A percentile compares a stretch with the other conserved stretches of the same genome.
These are phyloP conservation scores for Spermophilus dauricus DNA, from an alignment of 2,113 vertebrate species.

Conservation along the genomic window DNA sequence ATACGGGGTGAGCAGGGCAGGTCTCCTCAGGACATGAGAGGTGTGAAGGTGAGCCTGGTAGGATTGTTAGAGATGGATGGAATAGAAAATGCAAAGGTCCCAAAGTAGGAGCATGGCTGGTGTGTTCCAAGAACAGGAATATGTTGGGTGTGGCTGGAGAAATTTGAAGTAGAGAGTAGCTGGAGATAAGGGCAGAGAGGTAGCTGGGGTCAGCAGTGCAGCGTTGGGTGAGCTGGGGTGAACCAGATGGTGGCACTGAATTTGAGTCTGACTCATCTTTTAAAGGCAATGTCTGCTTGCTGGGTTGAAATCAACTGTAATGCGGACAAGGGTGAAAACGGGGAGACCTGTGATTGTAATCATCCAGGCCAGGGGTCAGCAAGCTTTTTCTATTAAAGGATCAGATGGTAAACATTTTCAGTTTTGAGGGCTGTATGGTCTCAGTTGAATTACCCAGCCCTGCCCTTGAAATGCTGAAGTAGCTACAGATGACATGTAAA, in stretches of 20 bases:
- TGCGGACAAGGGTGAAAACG: neutral
- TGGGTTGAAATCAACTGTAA: neutral
- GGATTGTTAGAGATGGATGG: neutral
- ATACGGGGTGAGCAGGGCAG: neutral
- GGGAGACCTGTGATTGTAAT: neutral
- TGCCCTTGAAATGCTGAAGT: neutral
- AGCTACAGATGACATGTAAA: neutral
- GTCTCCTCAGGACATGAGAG: neutral
- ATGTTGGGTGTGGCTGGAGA: neutral
- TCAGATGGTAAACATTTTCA: neutral
- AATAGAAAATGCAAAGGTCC: neutral
- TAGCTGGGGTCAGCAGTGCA: neutral
- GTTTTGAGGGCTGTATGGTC: neutral
- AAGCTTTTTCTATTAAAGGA: neutral
- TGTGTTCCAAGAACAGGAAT: neutral
- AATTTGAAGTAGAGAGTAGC: neutral
- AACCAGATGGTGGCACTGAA: neutral
- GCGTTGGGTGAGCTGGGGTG: neutral
- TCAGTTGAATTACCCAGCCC: neutral
- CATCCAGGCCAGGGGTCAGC: neutral
- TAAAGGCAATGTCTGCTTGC: neutral
- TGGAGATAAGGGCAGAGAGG: neutral
- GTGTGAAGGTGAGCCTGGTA: neutral
- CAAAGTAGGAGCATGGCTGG: neutral
- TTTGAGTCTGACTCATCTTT: neutral